A percentile compares a stretch with the other conserved stretches of the same genome.
Conservation (phyloP, 2,888 invertebrate genomes). For the Camponotus fellah region DNA sequence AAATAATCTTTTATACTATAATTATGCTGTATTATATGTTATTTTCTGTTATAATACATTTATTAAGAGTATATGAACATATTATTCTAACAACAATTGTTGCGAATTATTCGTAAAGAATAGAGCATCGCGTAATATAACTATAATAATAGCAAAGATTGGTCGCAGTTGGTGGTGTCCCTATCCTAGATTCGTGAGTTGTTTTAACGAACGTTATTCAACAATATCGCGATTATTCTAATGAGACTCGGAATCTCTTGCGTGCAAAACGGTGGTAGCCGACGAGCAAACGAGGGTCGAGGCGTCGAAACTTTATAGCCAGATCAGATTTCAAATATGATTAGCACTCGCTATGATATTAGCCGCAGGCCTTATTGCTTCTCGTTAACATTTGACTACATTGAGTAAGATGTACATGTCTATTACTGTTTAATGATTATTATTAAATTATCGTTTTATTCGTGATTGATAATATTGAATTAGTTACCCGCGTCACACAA, state of each 20-base stretch:
- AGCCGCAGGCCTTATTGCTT: conserved; percentile 14
- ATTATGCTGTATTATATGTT: background rate
- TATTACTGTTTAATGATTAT: background rate
- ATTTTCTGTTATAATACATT: too few relatives aligned
- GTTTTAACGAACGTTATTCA: conserved; percentile 38
- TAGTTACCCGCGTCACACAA: conserved; percentile 29
- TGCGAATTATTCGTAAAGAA: conserved; percentile 30
- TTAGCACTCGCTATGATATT: conserved; percentile 62
- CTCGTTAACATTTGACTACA: background rate
- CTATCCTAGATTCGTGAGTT: conserved; percentile 26
- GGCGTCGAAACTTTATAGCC: conserved; percentile 74
- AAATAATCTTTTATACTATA: conserved; percentile 6
- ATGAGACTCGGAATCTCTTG: conserved; percentile 61
- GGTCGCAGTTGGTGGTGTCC: conserved; percentile 8
- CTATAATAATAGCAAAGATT: conserved; percentile 38
- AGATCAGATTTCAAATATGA: conserved; percentile 78
- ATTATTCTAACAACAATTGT: conserved; percentile 23
- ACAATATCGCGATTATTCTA: conserved; percentile 67
- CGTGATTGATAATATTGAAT: conserved; percentile 23
- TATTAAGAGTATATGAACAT: conserved; percentile 14
- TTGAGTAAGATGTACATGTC: conserved; percentile 33
- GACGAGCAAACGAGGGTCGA: conserved; percentile 13
- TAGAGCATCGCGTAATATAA: background rate
- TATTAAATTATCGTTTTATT: conserved; percentile 16
- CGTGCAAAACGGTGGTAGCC: conserved; percentile 59